A percentile compares a stretch with the other conserved stretches of the same genome.
phyloP scores from a whole-genome alignment of 2,888 invertebrate species.

The Dioctria rufipes region DNA sequence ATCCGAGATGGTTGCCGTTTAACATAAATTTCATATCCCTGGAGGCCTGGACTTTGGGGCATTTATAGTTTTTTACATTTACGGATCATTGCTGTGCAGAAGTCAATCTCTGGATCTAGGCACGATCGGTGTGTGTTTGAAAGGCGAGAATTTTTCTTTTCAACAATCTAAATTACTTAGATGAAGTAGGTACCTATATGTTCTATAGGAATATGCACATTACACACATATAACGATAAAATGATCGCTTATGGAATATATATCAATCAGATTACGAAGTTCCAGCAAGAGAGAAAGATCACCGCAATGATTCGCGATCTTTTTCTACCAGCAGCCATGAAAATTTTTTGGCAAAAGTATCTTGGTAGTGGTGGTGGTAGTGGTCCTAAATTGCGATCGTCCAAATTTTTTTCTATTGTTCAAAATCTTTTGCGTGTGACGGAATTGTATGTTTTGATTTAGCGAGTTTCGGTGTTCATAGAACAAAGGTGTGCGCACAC shows the following conservation, averaged over 20 bases:
- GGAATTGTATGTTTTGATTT: not conserved
- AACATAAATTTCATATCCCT: constrained; percentile 29
- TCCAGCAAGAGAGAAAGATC: not conserved
- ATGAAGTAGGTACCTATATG: not conserved
- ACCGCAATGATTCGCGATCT: no score
- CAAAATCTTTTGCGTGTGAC: not conserved
- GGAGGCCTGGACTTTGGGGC: not conserved
- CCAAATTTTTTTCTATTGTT: constrained; percentile 1
- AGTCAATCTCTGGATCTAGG: not conserved
- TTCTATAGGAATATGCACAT: not conserved
- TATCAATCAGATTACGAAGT: not conserved
- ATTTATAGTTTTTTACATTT: not conserved
- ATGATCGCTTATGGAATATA: no score
- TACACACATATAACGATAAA: not conserved
- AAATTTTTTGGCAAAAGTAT: not conserved
- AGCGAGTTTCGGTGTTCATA: not conserved
- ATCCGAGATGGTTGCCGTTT: constrained; percentile 34
- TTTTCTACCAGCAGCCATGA: no score
- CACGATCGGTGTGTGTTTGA: not conserved
- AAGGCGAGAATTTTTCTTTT: no score
- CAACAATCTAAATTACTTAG: no score
- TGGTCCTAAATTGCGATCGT: no score
- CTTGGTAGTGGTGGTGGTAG: not conserved
- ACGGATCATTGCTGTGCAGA: not conserved
- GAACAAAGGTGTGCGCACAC: not conserved